Evolutionary conservation across 2,888 invertebrate species (phyloP).

Genomic region (Allophyes oxyacanthae): DNA sequence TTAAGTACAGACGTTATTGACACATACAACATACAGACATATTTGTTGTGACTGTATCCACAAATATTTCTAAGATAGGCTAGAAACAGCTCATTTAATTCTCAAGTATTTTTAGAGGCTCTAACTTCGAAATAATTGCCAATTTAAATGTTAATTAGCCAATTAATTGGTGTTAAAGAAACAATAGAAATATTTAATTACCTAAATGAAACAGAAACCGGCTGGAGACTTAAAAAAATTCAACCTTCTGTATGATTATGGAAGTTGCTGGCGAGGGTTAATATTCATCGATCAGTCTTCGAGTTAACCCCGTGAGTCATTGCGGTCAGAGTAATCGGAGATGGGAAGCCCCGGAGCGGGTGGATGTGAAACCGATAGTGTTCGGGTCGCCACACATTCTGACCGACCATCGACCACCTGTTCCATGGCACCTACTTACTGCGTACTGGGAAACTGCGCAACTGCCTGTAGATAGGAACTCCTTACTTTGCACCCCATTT

Average conservation of each 20-base stretch:
- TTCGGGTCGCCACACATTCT: conserved; percentile 58
- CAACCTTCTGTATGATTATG: not conserved
- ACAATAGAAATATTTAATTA: conserved; percentile 4
- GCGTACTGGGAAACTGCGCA: too few species aligned
- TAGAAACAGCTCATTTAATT: not conserved
- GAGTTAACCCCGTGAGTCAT: conserved; percentile 59
- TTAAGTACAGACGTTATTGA: conserved; percentile 32
- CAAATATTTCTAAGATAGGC: conserved; percentile 17
- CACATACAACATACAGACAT: conserved; percentile 42
- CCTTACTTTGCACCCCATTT: too few species aligned
- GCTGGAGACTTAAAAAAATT: not conserved
- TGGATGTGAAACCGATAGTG: conserved; percentile 63
- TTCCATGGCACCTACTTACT: conserved; percentile 10
- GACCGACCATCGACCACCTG: conserved; percentile 54
- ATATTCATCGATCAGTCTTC: conserved; percentile 45
- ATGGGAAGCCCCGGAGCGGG: conserved; percentile 64
- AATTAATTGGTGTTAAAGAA: conserved; percentile 5
- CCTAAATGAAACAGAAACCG: not conserved
- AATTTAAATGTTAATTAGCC: conserved; percentile 7
- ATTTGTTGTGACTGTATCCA: conserved; percentile 28
- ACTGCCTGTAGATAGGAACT: too few species aligned
- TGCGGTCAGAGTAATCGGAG: conserved; percentile 62
- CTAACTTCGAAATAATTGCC: not conserved
- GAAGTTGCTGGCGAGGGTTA: conserved; percentile 19
- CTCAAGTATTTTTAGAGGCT: too few species aligned